These are phyloP conservation scores for Tillus elongatus DNA, from an alignment of 2,888 invertebrate species.

Conservation along the genomic window DNA sequence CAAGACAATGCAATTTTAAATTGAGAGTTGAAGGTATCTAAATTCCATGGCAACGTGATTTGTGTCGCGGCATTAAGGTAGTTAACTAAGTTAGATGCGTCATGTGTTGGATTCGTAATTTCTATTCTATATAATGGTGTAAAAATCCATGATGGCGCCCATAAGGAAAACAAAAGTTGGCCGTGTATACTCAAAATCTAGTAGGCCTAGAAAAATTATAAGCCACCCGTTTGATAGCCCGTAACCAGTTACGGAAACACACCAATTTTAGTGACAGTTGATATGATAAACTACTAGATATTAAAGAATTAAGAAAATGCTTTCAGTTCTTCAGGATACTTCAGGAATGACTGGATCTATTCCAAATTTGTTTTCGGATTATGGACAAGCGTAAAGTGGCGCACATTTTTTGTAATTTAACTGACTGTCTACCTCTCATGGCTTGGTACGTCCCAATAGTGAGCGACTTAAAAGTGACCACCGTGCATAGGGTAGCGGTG, in stretches of 20 bases:
- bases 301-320: background rate
- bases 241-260: background rate
- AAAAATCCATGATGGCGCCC: background rate
- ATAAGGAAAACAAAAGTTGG: background rate
- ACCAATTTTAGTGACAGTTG: too few relatives aligned
- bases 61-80: too few relatives aligned
- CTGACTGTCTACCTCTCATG: slow-evolving; percentile 4
- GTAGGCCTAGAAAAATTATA: background rate
- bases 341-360: background rate
- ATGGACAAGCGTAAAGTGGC: background rate
- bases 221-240: background rate
- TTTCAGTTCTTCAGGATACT: slow-evolving; percentile 3
- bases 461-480: too few relatives aligned
- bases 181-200: background rate
- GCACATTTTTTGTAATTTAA: background rate
- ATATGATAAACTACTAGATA: background rate
- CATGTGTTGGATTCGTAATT: background rate
- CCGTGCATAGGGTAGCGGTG: too few relatives aligned
- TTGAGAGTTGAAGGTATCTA: too few relatives aligned
- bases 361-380: background rate
- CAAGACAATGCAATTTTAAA: too few relatives aligned
- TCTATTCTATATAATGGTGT: background rate
- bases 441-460: too few relatives aligned
- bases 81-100: too few relatives aligned
- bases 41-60: too few relatives aligned